A percentile compares a stretch with the other conserved stretches of the same genome.
Conservation (phyloP, 2,797 vertebrate genomes). For the Psittacula derbiana region DNA sequence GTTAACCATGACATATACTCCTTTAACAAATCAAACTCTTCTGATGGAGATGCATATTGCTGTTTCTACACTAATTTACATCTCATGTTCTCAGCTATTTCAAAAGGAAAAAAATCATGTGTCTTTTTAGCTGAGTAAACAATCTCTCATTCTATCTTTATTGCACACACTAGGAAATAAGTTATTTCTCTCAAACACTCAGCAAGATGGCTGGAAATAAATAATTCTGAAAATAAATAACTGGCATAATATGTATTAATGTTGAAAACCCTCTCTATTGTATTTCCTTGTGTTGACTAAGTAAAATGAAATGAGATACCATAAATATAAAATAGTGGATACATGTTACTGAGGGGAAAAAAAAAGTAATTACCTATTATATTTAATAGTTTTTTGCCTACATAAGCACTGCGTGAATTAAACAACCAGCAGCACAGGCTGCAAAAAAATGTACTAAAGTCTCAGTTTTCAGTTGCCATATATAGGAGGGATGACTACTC, state of each 20-base stretch:
- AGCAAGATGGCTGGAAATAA: constrained; percentile 30
- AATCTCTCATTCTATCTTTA: constrained; percentile 51
- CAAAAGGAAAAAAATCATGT: constrained; percentile 31
- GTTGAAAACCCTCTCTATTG: constrained; percentile 19
- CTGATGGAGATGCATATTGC: neutral
- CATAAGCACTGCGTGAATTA: neutral
- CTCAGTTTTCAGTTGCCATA: neutral
- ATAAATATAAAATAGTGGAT: constrained; percentile 29
- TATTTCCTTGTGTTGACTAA: constrained; percentile 21
- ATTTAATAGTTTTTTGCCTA: constrained; percentile 1
- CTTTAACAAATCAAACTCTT: neutral
- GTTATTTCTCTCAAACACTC: constrained; percentile 14
- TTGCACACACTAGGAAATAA: constrained; percentile 24
- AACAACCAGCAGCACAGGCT: neutral
- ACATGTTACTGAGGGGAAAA: neutral
- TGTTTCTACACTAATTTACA: constrained; percentile 26
- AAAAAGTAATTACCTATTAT: neutral
- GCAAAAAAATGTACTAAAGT: neutral
- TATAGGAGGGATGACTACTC: neutral
- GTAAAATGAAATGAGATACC: constrained; percentile 30
- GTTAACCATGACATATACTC: neutral
- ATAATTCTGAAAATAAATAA: constrained; percentile 44
- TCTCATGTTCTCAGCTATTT: neutral
- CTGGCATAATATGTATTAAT: constrained; percentile 28
- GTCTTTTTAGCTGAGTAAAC: constrained; percentile 4